phyloP scores from a whole-genome alignment of 2,113 vertebrate species.

The Paratilapia polleni region DNA sequence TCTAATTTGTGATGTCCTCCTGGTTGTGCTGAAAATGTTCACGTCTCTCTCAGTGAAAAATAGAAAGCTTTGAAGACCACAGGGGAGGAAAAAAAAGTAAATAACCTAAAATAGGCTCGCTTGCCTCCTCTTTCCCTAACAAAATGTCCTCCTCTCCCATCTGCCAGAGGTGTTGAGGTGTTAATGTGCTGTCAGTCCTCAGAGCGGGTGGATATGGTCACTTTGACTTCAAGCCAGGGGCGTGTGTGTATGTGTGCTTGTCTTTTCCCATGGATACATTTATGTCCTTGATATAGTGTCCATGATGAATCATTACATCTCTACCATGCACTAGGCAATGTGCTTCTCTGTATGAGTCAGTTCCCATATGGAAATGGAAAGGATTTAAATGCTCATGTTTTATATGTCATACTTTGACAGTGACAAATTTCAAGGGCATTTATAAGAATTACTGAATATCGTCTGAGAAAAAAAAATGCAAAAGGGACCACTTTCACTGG shows the following conservation, averaged over 20 bases:
- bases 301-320: background rate
- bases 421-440: too few relatives aligned
- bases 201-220: slow-evolving; percentile 37
- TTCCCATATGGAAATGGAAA: background rate
- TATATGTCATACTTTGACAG: too few relatives aligned
- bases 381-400: background rate
- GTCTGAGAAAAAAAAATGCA: background rate
- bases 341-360: background rate
- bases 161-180: slow-evolving; percentile 48
- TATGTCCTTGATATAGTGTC: background rate
- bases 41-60: background rate
- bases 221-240: slow-evolving; percentile 25
- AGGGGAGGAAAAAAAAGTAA: background rate
- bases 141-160: slow-evolving; percentile 31
- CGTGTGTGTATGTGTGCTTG: background rate
- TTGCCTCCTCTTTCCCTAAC: background rate
- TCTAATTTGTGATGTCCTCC: background rate
- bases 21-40: background rate
- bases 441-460: background rate
- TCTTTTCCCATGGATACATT: background rate
- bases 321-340: background rate
- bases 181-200: slow-evolving; percentile 58
- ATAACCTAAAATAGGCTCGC: background rate
- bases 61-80: background rate
- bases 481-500: background rate